Evolutionary conservation across 2,113 vertebrate species (phyloP).

Genomic region (Xenopus laevis): DNA sequence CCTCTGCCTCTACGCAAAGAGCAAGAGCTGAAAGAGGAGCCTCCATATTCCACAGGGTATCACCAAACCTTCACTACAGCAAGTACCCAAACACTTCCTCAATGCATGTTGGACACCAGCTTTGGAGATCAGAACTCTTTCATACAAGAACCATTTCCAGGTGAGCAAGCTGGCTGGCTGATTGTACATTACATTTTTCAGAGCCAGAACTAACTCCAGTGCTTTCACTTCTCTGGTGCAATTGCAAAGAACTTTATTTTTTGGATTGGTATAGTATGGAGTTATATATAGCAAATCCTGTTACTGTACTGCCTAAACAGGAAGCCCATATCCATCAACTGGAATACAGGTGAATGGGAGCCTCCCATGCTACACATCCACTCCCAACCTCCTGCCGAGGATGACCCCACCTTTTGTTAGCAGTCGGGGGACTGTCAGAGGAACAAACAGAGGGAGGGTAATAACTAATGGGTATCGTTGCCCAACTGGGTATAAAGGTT

Average conservation of each 20-base stretch:
- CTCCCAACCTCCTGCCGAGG: constrained; percentile 65
- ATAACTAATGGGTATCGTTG: constrained; percentile 68
- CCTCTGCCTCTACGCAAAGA: constrained; percentile 73
- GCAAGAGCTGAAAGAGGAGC: constrained; percentile 67
- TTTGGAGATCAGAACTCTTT: constrained; percentile 67
- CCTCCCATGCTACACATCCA: constrained; percentile 68
- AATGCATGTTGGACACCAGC: constrained; percentile 66
- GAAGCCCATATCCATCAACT: constrained; percentile 68
- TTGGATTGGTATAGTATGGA: too few relatives aligned
- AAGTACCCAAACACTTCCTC: constrained; percentile 88
- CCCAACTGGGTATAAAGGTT: constrained; percentile 79
- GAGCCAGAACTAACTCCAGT: too few relatives aligned
- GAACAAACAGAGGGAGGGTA: constrained; percentile 73
- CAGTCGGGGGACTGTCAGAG: constrained; percentile 73
- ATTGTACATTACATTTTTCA: too few relatives aligned
- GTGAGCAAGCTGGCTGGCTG: constrained; percentile 52
- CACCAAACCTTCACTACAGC: constrained; percentile 73
- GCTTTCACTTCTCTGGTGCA: too few relatives aligned
- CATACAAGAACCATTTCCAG: constrained; percentile 64
- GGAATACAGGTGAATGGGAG: constrained; percentile 67
- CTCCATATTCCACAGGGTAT: constrained; percentile 64
- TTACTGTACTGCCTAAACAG: constrained; percentile 35
- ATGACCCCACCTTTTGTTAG: constrained; percentile 70
- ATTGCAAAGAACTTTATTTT: too few relatives aligned
- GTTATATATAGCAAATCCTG: too few relatives aligned